Base-by-base conservation (phyloP, 53 echinoderm and acorn worm species). In the Antedon mediterranea region DNA sequence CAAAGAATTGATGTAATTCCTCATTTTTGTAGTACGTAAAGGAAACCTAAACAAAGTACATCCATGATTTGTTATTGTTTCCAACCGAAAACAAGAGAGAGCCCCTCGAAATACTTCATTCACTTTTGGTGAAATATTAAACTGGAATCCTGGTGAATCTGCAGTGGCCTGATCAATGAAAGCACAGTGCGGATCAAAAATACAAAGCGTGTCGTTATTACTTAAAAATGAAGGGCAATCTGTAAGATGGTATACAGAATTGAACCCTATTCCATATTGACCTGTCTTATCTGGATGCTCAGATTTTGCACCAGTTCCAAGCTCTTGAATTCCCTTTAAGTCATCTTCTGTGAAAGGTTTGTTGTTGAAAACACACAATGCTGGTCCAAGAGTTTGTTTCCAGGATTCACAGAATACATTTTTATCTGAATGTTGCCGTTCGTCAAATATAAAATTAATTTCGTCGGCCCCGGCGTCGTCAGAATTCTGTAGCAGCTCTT, bases 401-500 rank as follows among this genome's bases (percentile, higher is more conserved):
- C 90, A 90, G 4, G 80, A 30, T 7, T 71, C 28, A 42, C 71
- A 43, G 74, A 94, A 77, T 3, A 78, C 31, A 43, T 89, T 85
- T 30, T 83, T 34, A 28, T 79, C 28, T 6, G 85, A 14, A 71
- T 94, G 91, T 31, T 76, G 32, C 0, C 94, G 83, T 18, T 81
- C 76, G 71, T 94, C 94, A 71, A 89, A 91, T 26, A 98, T 85
- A 81, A 98, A 86, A 71, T 98, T 92, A 26, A 98, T 88, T 82
- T 90, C 82, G 11, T 90, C 82, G 18, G 92, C 86, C 33, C 89
- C 85, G 28, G 98, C 88, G 82, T 98, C 98, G 75, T 98, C 98
- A 6, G 98, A 92, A 83, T 98, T 97, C 83, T 97, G 97, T 9
- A 97, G 80, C 30, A 98, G 78, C 84, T 98, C 98, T 77, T 92